phyloP scores from a whole-genome alignment of 2,797 vertebrate genomes.

The Labroides dimidiatus region DNA sequence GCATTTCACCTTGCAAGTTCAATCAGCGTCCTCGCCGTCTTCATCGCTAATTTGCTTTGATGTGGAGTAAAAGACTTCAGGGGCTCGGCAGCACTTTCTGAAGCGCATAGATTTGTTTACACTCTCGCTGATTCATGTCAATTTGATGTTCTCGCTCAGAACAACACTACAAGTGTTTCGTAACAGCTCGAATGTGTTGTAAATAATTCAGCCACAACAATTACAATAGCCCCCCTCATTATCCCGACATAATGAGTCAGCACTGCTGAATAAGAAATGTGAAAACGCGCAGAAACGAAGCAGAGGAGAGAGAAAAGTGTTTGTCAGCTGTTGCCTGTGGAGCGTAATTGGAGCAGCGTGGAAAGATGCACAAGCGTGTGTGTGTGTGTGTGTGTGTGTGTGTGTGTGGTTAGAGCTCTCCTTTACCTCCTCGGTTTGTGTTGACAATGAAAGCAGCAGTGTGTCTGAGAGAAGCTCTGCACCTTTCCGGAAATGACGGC shows the following conservation, averaged over 20 bases:
- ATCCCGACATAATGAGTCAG: slow-evolving; percentile 46
- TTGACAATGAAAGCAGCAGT: slow-evolving; percentile 37
- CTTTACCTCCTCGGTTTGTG: slow-evolving; percentile 33
- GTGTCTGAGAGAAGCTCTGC: slow-evolving; percentile 3
- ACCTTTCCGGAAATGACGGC: slow-evolving; percentile 25
- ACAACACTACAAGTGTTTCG: slow-evolving; percentile 44
- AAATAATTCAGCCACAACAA: slow-evolving; percentile 59
- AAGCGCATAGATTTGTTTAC: slow-evolving; percentile 46
- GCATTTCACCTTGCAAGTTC: slow-evolving; percentile 27
- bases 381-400: slow-evolving; percentile 11
- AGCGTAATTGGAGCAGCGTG: slow-evolving; percentile 44
- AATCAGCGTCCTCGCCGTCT: slow-evolving; percentile 11
- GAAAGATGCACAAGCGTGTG: slow-evolving; percentile 33
- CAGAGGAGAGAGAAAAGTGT: slow-evolving; percentile 37
- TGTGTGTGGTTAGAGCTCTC: slow-evolving; percentile 36
- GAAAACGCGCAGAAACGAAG: slow-evolving; percentile 52
- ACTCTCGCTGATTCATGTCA: slow-evolving; percentile 37
- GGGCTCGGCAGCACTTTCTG: slow-evolving; percentile 14
- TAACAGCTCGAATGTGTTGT: slow-evolving; percentile 36
- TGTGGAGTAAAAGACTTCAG: slow-evolving; percentile 18
- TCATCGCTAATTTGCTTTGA: neutral
- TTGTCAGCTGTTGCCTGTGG: slow-evolving; percentile 49
- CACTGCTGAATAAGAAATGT: slow-evolving; percentile 46
- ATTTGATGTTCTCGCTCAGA: slow-evolving; percentile 40
- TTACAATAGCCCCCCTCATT: slow-evolving; percentile 61